phyloP scores from a whole-genome alignment of 2,888 invertebrate genomes.

The Melolontha melolontha region DNA sequence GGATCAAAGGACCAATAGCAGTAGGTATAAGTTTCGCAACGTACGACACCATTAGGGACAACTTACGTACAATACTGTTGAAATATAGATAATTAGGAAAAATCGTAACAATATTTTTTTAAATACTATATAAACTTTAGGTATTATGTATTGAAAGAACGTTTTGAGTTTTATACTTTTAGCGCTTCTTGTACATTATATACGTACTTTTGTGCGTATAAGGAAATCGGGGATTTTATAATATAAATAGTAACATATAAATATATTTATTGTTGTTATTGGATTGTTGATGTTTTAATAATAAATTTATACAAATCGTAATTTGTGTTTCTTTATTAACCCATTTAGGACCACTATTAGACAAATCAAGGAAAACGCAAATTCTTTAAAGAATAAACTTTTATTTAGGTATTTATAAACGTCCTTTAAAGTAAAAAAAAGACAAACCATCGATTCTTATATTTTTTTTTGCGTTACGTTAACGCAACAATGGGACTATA shows the following conservation, averaged over 20 bases:
- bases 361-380: too few species aligned
- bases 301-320: slow-evolving; percentile 44
- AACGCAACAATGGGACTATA: too few species aligned
- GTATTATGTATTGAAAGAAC: background rate
- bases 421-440: too few species aligned
- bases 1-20: slow-evolving; percentile 93
- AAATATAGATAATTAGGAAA: slow-evolving; percentile 43
- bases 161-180: slow-evolving; percentile 5
- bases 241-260: slow-evolving; percentile 25
- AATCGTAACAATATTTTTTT: background rate
- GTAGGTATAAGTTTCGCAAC: slow-evolving; percentile 97
- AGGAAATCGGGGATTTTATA: slow-evolving; percentile 10
- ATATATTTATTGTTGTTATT: slow-evolving; percentile 46
- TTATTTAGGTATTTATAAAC: too few species aligned
- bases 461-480: too few species aligned
- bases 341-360: too few species aligned
- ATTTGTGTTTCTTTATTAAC: background rate
- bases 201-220: slow-evolving; percentile 3
- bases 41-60: slow-evolving; percentile 83
- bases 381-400: too few species aligned
- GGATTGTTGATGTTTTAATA: slow-evolving; percentile 51
- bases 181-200: background rate
- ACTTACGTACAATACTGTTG: slow-evolving; percentile 65
- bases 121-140: background rate
- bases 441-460: too few species aligned